Base-by-base conservation (phyloP, 2,888 invertebrate species). In the Platynereis dumerilii region DNA sequence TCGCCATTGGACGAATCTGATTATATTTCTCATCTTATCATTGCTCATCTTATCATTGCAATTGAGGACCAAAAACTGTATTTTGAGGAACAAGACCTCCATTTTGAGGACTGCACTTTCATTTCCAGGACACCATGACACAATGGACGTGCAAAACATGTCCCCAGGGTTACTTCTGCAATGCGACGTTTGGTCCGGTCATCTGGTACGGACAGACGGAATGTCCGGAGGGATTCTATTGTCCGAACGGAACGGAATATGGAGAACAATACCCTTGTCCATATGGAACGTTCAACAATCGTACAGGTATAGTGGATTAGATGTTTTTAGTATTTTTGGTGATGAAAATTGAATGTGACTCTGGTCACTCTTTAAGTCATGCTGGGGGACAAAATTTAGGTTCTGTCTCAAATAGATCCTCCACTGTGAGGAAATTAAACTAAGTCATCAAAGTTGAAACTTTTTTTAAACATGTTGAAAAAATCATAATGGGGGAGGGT, bases 221-320 rank as follows among this genome's bases (percentile, higher is more conserved):
- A 12, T 82, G 82, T 72, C 81, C 80, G 1, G 79, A 78, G 53
- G 82, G 82, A 1, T 78, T 72, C 67, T 82, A 79, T 69, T 82
- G 82, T 69, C 80, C 79, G 0, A 76, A 74, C 52, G 80, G 80
- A 12, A 82, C 82, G 12, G 61, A 74, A 27, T 75, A 76, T 68
- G 76, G 73, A 1, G 70, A 71, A 15, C 72, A 80, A 67, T 75
- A 74, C 63, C 78, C 79, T 1, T 82, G 82, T 74, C 81, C 80
- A 15, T 66, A 70, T 5, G 80, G 80, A 52, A 80, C 80, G 1
- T 82, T 74, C 66, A 81, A 80, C 71, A 82, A 82, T 69, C 70
- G 71, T 29, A 82, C 82, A 73, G 82, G 81, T 79, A 67, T 34
- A 57, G 29, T 34, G n/a, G n/a, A n/a, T n/a, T n/a, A 54, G 26